Conservation (phyloP, 2,888 invertebrate species). For the Augiades crinisus region DNA sequence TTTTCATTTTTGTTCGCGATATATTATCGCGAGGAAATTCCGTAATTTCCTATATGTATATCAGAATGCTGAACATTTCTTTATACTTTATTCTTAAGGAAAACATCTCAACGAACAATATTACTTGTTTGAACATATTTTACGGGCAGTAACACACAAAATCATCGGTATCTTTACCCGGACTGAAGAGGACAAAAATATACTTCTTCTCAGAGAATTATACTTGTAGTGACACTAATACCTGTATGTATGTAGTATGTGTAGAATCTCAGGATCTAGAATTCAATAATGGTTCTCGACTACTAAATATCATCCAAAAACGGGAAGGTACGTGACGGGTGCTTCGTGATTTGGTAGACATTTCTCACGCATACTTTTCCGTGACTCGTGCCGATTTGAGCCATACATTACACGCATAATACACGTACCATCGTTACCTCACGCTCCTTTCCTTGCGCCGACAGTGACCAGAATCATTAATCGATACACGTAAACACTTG, state of each 20-base stretch:
- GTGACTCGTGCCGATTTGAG: background rate
- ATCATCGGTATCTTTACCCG: too few species aligned
- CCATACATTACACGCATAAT: background rate
- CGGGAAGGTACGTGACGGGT: background rate
- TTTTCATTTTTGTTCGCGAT: background rate
- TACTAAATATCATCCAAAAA: background rate
- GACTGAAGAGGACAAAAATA: background rate
- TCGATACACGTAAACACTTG: slow-evolving; percentile 1
- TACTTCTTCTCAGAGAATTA: background rate
- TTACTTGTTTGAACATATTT: too few species aligned
- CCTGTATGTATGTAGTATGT: too few species aligned
- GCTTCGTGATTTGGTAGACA: background rate
- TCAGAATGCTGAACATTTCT: too few species aligned
- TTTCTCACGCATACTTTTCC: background rate
- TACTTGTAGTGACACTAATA: too few species aligned
- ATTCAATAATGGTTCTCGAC: too few species aligned
- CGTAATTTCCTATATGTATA: too few species aligned
- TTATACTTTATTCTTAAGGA: too few species aligned
- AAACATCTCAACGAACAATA: too few species aligned
- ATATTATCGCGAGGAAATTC: too few species aligned
- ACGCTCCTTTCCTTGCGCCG: background rate
- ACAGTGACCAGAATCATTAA: slow-evolving; percentile 9
- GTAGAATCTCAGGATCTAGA: too few species aligned
- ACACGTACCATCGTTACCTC: background rate
- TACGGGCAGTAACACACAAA: too few species aligned